Percentiles rank a stretch among this genome's conserved stretches.
Conservation (phyloP, 2,888 invertebrate genomes). For the Antitype chi region DNA sequence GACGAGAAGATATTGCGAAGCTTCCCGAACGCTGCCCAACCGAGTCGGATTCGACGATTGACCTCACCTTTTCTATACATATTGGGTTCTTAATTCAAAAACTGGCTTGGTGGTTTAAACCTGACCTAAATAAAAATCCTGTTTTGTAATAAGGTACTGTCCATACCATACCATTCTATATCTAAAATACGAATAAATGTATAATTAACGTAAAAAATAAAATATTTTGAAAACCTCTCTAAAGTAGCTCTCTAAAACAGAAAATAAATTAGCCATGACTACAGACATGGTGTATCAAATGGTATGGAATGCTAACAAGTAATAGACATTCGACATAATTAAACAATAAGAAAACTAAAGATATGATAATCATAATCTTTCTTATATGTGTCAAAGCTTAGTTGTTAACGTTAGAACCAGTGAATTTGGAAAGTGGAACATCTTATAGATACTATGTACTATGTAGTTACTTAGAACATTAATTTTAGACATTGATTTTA, state of each 20-base stretch:
- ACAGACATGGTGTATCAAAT: neutral
- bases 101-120: too few relatives aligned
- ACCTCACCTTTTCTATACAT: too few relatives aligned
- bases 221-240: conserved; percentile 29
- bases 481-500: conserved; percentile 72
- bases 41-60: too few relatives aligned
- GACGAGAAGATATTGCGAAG: too few relatives aligned
- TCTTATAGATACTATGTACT: conserved; percentile 43
- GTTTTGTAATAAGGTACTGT: neutral
- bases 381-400: conserved; percentile 65
- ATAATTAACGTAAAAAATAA: neutral
- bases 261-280: conserved; percentile 30
- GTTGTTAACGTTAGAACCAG: conserved; percentile 61
- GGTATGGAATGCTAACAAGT: conserved; percentile 42
- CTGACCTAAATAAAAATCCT: neutral
- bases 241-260: conserved; percentile 49
- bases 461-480: conserved; percentile 65
- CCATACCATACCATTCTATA: conserved; percentile 28
- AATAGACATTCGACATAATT: neutral
- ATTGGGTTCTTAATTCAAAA: too few relatives aligned
- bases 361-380: conserved; percentile 55
- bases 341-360: conserved; percentile 14
- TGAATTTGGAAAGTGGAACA: conserved; percentile 61
- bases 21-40: too few relatives aligned
- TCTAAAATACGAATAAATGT: neutral